Evolutionary conservation across 2,797 vertebrate genomes (phyloP).

Genomic region (Silurus lanzhouensis): DNA sequence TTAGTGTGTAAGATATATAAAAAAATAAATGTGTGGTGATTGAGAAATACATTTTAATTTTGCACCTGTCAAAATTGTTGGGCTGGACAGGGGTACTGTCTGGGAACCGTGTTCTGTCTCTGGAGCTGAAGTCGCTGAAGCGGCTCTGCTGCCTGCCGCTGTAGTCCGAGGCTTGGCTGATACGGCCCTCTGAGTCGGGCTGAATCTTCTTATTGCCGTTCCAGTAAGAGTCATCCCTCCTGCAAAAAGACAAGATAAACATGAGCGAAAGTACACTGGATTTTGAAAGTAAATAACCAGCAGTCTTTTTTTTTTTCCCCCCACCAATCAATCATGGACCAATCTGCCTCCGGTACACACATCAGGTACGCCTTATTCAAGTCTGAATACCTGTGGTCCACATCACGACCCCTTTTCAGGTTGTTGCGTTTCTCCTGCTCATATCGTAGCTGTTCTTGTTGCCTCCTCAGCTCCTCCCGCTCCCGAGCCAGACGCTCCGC

Average conservation of each 20-base stretch:
- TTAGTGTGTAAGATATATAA: background rate
- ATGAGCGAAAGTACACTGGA: background rate
- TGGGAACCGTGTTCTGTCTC: constrained; percentile 86
- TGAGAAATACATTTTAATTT: background rate
- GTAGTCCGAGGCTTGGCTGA: constrained; percentile 87
- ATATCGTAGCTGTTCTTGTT: constrained; percentile 95
- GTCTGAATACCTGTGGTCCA: constrained; percentile 85
- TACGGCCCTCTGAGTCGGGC: constrained; percentile 83
- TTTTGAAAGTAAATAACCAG: background rate
- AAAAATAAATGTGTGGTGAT: background rate
- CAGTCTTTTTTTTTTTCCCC: background rate
- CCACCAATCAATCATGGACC: background rate
- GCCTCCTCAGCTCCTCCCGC: constrained; percentile 91
- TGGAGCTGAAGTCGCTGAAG: constrained; percentile 87
- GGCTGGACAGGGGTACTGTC: constrained; percentile 80
- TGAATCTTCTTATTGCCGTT: constrained; percentile 91
- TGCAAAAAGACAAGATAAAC: constrained; percentile 58
- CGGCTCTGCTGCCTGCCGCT: constrained; percentile 89
- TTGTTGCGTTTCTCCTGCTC: constrained; percentile 96
- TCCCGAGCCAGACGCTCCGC: constrained; percentile 93
- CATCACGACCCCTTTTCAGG: constrained; percentile 90
- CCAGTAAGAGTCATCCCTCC: constrained; percentile 93
- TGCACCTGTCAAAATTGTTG: constrained; percentile 86
- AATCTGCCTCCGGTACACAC: background rate
- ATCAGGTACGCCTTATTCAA: background rate